Percentiles rank a stretch among this genome's conserved stretches.
These are phyloP conservation scores for Margaritifera margaritifera DNA, from an alignment of 2,888 invertebrate species.

Conservation along the genomic window DNA sequence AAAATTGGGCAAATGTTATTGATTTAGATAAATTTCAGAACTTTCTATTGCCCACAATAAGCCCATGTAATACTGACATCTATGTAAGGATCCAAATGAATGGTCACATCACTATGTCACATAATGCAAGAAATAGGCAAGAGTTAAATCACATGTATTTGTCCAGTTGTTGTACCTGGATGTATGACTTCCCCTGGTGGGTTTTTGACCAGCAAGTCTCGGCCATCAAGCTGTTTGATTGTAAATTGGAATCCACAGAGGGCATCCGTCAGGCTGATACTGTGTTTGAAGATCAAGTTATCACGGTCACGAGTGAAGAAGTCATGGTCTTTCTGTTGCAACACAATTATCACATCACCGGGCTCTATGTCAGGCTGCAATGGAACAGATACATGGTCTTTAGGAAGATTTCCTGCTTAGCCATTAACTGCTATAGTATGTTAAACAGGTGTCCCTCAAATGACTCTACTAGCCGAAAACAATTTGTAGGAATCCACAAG, in stretches of 20 bases:
- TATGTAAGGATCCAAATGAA: too few species aligned
- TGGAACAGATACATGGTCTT: slow-evolving; percentile 12
- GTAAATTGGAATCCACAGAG: slow-evolving; percentile 90
- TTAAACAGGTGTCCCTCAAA: too few species aligned
- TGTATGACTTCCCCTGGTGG: slow-evolving; percentile 87
- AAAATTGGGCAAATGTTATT: too few species aligned
- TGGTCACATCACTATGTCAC: too few species aligned
- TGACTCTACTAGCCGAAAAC: too few species aligned
- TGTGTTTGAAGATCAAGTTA: slow-evolving; percentile 80
- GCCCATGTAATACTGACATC: too few species aligned
- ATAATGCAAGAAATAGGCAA: too few species aligned
- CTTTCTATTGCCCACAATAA: too few species aligned
- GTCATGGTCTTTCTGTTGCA: slow-evolving; percentile 87
- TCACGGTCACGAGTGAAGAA: slow-evolving; percentile 85
- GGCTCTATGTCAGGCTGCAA: slow-evolving; percentile 85
- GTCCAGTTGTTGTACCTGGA: slow-evolving; percentile 78
- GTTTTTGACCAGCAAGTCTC: slow-evolving; percentile 85
- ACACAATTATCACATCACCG: slow-evolving; percentile 90
- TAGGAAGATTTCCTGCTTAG: background rate
- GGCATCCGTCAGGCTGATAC: slow-evolving; percentile 88
- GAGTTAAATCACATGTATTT: too few species aligned
- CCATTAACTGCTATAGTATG: too few species aligned
- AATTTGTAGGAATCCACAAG: too few species aligned
- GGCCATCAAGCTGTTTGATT: slow-evolving; percentile 91
- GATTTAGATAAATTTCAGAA: too few species aligned